Evolutionary conservation across 2,888 invertebrate genomes (phyloP), one percentile per base, ranked within the genome.

Genomic region (Noctuana brunneofusca): DNA sequence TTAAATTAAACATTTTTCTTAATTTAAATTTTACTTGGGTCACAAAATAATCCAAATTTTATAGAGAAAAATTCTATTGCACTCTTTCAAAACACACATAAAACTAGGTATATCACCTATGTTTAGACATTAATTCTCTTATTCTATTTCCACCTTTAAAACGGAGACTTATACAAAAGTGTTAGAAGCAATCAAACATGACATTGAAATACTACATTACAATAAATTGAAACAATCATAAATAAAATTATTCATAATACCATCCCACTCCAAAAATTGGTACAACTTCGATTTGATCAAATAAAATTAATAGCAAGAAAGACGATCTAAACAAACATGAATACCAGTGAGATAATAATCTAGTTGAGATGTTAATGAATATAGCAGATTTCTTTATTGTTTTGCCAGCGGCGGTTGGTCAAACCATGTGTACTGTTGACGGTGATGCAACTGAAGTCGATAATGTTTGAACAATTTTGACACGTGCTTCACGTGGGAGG

Each of bases 381-480:
- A 71, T 76, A 83, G 72, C 86, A 87, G 83, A 85, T 82, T 80
- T 74, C 75, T 77, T 79, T 83, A 86, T 87, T 83, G 81, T 81
- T 84, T 76, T 79, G 82, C 76, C 84, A 82, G 74, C 79, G 74
- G 77, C 75, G 73, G 72, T 71, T 77, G 80, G 78, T 80, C 81
- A 85, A 85, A 83, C 80, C 78, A 74, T 81, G 83, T 86, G 83
- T 81, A 75, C 69, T 72, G 76, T 79, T 77, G 81, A 73, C 72
- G 81, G 81, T 89, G 87, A 89, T 86, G 89, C 84, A 89, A 90
- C 72, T 84, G 89, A 87, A 88, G 87, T 84, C 86, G 88, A 89
- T 90, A 87, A 87, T 83, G 80, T 80, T 81, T 83, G 85, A 84
- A 86, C 82, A 86, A 80, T 84, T 86, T 85, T 86, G 86, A 88